A percentile compares a stretch with the other conserved stretches of the same genome.
Evolutionary conservation across 1,140 invertebrate genomes (phyloP).

Genomic region (Samia ricini): DNA sequence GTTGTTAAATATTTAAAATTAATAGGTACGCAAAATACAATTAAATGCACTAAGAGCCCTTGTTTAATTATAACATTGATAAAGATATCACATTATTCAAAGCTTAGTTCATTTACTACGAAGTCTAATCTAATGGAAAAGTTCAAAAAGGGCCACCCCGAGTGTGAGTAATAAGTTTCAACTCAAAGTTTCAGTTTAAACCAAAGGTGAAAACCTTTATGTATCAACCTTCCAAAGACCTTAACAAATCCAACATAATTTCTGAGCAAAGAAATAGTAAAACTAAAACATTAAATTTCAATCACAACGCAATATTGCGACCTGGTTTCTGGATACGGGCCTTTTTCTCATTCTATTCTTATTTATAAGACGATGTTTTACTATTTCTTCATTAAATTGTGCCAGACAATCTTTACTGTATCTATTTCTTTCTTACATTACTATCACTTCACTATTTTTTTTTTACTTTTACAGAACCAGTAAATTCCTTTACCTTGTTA

Average conservation of each 20-base stretch:
- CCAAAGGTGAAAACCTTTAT: not conserved
- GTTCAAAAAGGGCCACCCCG: not conserved
- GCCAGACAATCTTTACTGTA: too few relatives aligned
- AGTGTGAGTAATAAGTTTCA: not conserved
- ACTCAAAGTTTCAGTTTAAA: not conserved
- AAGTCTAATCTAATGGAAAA: not conserved
- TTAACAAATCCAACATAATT: not conserved
- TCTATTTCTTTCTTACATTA: too few relatives aligned
- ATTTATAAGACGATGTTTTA: not conserved
- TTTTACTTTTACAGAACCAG: too few relatives aligned
- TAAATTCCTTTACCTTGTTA: too few relatives aligned
- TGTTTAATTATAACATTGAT: not conserved
- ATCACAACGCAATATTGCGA: constrained; percentile 36
- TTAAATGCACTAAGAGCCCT: too few relatives aligned
- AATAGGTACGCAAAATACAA: too few relatives aligned
- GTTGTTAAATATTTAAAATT: too few relatives aligned
- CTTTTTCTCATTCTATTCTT: constrained; percentile 14
- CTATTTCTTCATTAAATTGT: not conserved
- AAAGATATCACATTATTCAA: too few relatives aligned
- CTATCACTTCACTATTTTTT: too few relatives aligned
- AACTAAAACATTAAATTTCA: constrained; percentile 34
- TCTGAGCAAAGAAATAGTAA: not conserved
- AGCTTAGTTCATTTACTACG: not conserved
- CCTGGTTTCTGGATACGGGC: constrained; percentile 24
- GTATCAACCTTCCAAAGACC: not conserved